Evolutionary conservation across 2,888 invertebrate species (phyloP).

Genomic region (Limnephilus lunatus): DNA sequence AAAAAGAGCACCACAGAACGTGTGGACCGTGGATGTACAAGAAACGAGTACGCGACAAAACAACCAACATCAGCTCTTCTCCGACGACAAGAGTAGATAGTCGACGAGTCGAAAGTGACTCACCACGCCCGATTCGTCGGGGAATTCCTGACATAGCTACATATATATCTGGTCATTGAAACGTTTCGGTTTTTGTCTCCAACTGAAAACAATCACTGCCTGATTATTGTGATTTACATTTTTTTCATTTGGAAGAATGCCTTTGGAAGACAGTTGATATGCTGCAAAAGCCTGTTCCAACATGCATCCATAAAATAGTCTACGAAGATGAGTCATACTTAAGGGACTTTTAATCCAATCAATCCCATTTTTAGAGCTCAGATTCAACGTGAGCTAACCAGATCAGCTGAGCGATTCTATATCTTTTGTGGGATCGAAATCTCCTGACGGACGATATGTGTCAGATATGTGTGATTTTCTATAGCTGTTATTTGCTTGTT

Average conservation of each 20-base stretch:
- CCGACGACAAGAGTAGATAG: background rate
- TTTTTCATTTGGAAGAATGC: background rate
- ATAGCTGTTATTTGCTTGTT: too few relatives aligned
- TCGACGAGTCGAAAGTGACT: background rate
- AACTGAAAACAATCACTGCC: background rate
- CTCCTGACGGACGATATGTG: too few relatives aligned
- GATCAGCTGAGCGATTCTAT: too few relatives aligned
- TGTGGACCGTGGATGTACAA: background rate
- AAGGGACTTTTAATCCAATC: background rate
- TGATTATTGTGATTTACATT: background rate
- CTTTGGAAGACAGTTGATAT: background rate
- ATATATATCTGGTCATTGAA: background rate
- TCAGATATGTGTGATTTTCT: too few relatives aligned
- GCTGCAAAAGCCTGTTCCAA: background rate
- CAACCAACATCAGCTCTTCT: background rate
- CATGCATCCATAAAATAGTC: background rate
- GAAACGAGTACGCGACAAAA: background rate
- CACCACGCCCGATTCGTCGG: conserved; percentile 23
- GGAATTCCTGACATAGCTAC: conserved; percentile 22
- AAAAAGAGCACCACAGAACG: background rate
- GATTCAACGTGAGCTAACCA: background rate
- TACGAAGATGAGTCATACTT: background rate
- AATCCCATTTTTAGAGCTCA: background rate
- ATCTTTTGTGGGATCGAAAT: too few relatives aligned
- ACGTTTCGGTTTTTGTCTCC: background rate